A percentile compares a stretch with the other conserved stretches of the same genome.
Conservation (phyloP, 2,797 vertebrate genomes). For the Tenualosa ilisha region DNA sequence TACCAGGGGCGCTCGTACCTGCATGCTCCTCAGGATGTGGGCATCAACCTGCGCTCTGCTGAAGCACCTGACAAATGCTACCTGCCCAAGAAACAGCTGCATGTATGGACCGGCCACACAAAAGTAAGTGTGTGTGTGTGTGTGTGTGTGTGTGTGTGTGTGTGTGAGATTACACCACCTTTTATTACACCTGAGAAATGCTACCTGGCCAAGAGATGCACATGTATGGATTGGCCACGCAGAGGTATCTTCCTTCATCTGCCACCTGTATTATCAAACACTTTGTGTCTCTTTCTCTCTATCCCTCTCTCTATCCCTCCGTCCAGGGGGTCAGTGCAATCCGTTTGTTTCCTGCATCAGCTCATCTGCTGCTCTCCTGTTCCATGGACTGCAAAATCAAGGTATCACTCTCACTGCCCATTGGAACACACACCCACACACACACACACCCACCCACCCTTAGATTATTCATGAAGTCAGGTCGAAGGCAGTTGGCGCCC, state of each 20-base stretch:
- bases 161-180: background rate
- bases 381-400: conserved; percentile 99
- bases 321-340: conserved; percentile 95
- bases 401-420: conserved; percentile 68
- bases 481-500: too few species aligned
- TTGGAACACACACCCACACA: background rate
- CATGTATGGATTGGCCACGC: too few species aligned
- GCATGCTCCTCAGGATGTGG: conserved; percentile 95
- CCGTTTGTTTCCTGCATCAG: conserved; percentile 89
- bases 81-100: conserved; percentile 96
- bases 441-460: background rate
- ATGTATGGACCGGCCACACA: conserved; percentile 97
- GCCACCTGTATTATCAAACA: too few species aligned
- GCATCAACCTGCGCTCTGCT: conserved; percentile 88
- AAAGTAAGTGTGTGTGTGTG: conserved; percentile 76
- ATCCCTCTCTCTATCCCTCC: background rate
- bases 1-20: conserved; percentile 98
- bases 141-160: background rate
- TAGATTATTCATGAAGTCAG: too few species aligned
- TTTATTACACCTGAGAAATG: too few species aligned
- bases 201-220: too few species aligned
- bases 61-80: conserved; percentile 96
- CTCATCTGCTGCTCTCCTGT: conserved; percentile 90
- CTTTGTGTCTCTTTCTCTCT: background rate
- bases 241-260: too few species aligned